A percentile compares a stretch with the other conserved stretches of the same genome.
These are phyloP conservation scores for Dexiosoma caninum DNA, from an alignment of 2,888 invertebrate genomes.

Conservation along the genomic window DNA sequence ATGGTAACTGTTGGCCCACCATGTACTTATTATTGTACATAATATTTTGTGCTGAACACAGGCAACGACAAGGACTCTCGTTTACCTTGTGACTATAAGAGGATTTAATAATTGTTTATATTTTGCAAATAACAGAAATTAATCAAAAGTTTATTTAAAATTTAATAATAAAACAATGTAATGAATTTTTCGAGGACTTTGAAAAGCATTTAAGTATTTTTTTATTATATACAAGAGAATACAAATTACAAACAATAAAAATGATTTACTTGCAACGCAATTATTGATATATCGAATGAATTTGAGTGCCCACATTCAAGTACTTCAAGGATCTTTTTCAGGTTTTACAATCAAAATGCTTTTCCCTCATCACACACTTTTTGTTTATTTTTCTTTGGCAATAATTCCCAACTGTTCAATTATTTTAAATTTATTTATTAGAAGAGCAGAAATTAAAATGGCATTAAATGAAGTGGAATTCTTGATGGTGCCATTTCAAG, in stretches of 20 bases:
- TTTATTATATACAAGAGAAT: neutral
- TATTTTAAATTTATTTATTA: no score
- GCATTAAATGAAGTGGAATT: no score
- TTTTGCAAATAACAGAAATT: neutral
- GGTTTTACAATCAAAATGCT: neutral
- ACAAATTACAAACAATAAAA: neutral
- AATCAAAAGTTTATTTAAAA: slow-evolving; percentile 14
- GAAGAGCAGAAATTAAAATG: no score
- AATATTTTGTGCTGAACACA: neutral
- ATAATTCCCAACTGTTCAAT: no score
- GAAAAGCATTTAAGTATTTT: neutral
- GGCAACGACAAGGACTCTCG: slow-evolving; percentile 13
- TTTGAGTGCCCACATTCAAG: neutral
- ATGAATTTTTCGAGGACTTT: no score
- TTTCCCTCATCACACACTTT: no score
- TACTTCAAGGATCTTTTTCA: neutral
- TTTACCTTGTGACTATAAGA: slow-evolving; percentile 1
- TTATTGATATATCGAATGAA: neutral
- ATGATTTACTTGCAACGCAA: neutral
- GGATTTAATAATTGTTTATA: slow-evolving; percentile 15
- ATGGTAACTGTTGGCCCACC: no score
- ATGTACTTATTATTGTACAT: no score
- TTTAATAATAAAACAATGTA: neutral
- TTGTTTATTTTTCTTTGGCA: no score
- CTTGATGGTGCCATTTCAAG: no score